These are phyloP conservation scores for Mythimna vitellina DNA, from an alignment of 2,888 invertebrate genomes.

Conservation along the genomic window DNA sequence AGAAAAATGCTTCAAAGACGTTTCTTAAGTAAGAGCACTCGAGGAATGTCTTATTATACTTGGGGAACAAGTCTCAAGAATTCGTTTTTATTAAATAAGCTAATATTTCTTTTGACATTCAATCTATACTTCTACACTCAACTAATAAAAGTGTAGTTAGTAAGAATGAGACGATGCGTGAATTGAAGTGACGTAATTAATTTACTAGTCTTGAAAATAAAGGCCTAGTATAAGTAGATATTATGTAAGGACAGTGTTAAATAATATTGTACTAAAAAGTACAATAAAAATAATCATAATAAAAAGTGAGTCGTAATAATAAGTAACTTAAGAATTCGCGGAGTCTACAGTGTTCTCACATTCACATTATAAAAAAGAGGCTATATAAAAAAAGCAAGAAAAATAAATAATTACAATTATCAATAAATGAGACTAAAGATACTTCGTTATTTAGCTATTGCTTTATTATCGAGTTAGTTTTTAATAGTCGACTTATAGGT, in stretches of 20 bases:
- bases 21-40: slow-evolving; percentile 22
- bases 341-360: too few species aligned
- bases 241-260: too few species aligned
- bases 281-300: too few species aligned
- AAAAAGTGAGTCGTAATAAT: too few species aligned
- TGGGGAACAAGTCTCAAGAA: slow-evolving; percentile 31
- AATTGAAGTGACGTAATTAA: slow-evolving; percentile 3
- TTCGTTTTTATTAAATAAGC: slow-evolving; percentile 11
- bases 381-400: too few species aligned
- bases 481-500: not conserved
- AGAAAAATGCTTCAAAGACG: slow-evolving; percentile 25
- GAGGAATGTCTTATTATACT: slow-evolving; percentile 27
- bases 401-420: too few species aligned
- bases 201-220: not conserved
- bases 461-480: not conserved
- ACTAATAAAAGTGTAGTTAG: slow-evolving; percentile 12
- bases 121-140: slow-evolving; percentile 24
- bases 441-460: not conserved
- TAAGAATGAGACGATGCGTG: slow-evolving; percentile 15
- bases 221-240: too few species aligned
- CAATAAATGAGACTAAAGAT: not conserved
- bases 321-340: too few species aligned
- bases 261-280: too few species aligned
- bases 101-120: slow-evolving; percentile 42
- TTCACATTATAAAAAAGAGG: too few species aligned